phyloP scores from a whole-genome alignment of 2,888 invertebrate species.

The Eupithecia inturbata region DNA sequence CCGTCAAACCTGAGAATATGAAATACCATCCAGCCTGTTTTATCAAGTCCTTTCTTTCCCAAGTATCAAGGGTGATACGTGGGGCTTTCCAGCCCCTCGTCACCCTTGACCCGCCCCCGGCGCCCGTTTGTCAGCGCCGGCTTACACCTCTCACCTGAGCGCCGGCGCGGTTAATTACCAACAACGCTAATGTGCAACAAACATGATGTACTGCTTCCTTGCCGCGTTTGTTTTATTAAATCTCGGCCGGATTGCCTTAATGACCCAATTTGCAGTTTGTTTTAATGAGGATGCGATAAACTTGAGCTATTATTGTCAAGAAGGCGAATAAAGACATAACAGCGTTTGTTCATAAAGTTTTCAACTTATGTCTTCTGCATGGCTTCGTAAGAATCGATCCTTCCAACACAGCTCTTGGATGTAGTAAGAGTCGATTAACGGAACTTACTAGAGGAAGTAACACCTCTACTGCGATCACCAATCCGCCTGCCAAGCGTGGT shows the following conservation, averaged over 20 bases:
- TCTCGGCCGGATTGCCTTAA: conserved; percentile 49
- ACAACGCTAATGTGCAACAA: conserved; percentile 69
- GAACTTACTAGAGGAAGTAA: too few species aligned
- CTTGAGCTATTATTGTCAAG: conserved; percentile 15
- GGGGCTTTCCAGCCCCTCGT: not conserved
- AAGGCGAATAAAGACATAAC: not conserved
- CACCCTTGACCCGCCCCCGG: conserved; percentile 45
- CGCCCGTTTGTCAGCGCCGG: conserved; percentile 73
- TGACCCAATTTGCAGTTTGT: conserved; percentile 48
- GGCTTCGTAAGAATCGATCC: not conserved
- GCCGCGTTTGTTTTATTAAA: conserved; percentile 57
- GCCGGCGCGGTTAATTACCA: conserved; percentile 70
- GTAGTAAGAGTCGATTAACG: too few species aligned
- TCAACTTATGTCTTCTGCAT: not conserved
- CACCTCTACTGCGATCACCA: not conserved
- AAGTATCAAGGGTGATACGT: too few species aligned
- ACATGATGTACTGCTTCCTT: conserved; percentile 77
- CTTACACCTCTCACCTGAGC: conserved; percentile 64
- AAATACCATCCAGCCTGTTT: not conserved
- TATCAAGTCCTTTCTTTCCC: not conserved
- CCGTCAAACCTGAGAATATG: not conserved
- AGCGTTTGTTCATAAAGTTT: not conserved
- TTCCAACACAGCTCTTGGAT: not conserved
- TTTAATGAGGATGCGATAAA: conserved; percentile 37
- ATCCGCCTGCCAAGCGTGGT: not conserved